Evolutionary conservation across 2,113 vertebrate genomes (phyloP), one percentile per base, ranked within the genome.

Genomic region (Columbina picui): DNA sequence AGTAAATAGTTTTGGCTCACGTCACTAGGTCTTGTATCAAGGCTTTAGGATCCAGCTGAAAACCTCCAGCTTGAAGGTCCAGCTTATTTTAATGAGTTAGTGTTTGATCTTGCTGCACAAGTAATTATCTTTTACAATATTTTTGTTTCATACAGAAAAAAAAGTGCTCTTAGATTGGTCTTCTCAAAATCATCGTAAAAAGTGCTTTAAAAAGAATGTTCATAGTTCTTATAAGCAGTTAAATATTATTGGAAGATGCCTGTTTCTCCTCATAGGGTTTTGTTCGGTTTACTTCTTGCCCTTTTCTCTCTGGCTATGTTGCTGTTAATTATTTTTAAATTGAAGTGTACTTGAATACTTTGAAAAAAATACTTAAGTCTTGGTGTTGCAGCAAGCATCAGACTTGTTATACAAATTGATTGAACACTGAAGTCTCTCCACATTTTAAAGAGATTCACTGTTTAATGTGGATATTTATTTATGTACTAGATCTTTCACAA

Each of bases 381-480:
- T 89, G 52, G 69, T 70, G 38, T 43, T 83, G 43, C 60, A 34
- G 75, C 64, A 77, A 57, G 61, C 36, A 14, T 84, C 52, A 75
- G 52, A 21, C 52, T 84, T 91, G 59, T 90, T 85, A 36, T 27
- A 86, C 79, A 91, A 74, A 94, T 83, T 63, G 49, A 36, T 63
- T 68, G 74, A 79, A 84, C 36, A 22, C 49, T 89, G 64, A 83
- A 83, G 45, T 68, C 60, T 84, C 55, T 67, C 47, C 92, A 81
- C 60, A 57, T 96, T 91, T 95, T 86, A 67, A 94, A 96, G 87
- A 75, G 47, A 34, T 91, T 92, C 94, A 53, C 73, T 95, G 93
- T 97, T 85, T 93, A 87, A 93, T 55, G 55, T 90, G 45, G 15
- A 1, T 83, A 59, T 92, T 96, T 95, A 93, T 95, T 97, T 97